Base-by-base conservation (phyloP, 2,888 invertebrate species). In the Acrobeloides nanus region DNA sequence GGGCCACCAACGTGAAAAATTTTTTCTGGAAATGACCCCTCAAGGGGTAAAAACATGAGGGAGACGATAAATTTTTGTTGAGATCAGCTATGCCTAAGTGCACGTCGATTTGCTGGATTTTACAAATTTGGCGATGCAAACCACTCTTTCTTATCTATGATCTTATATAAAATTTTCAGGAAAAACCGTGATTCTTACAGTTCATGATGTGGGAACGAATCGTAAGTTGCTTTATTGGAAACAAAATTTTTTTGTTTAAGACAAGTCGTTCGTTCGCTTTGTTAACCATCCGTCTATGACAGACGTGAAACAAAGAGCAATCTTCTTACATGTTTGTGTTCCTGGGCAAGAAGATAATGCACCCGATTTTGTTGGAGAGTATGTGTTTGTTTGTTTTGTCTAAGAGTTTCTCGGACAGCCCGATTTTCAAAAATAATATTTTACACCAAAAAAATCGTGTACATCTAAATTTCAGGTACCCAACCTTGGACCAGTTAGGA, bases 341-440 rank as follows among this genome's bases (percentile, higher is more conserved):
- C 85, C 86, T 1, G 86, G 88, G 0, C 88, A 83, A 84, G 86
- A 86, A 68, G 87, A 87, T 75, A 83, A 84, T 71, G 85, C 86
- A 6, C 62, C 68, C 12, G 70, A 70, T 48, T 68, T 53, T 41
- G 54, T 58, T 23, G 66, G 64, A 52, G 65, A 66, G 62, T 64
- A 24, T 45, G 61, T 50, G 10, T 37, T 12, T 12, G 1, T 38
- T 6, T 38, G 34, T 4, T 18, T 38, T 24, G 5, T 18, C 15
- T 18, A 32, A 18, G 17, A 32, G 17, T 32, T 32, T 17, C 17
- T 4, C 18, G 32, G 32, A 18, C 17, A 32, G 17, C 17, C 32
- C 17, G 17, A 18, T 31, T 15, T 20, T 7, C 12, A 7, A 39
- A 39, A 29, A 10, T 29, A 15, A 10, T 29, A 15, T 29, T 29